phyloP scores from a whole-genome alignment of 1,140 invertebrate genomes.

The Procambarus virginalis region DNA sequence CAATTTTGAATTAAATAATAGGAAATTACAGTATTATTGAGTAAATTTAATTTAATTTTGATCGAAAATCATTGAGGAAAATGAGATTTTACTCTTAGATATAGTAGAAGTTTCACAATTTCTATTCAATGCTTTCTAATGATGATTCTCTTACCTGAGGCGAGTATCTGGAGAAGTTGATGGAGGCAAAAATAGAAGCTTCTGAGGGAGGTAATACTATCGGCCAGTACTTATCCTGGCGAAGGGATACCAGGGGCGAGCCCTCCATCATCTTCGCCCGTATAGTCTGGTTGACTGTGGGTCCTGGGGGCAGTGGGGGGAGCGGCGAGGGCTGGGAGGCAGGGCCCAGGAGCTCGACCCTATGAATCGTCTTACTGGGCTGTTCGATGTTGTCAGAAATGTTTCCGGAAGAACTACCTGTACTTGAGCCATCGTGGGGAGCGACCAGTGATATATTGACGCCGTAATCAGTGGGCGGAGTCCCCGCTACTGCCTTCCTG shows the following conservation, averaged over 20 bases:
- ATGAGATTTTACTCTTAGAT: no score
- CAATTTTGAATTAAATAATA: no score
- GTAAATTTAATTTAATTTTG: no score
- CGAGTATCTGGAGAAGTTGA: slow-evolving; percentile 25
- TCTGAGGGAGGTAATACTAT: slow-evolving; percentile 20
- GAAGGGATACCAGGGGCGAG: slow-evolving; percentile 16
- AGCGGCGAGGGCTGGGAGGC: background rate
- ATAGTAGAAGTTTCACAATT: no score
- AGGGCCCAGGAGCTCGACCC: background rate
- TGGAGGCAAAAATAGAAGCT: slow-evolving; percentile 11
- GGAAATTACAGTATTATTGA: no score
- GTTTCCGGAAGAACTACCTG: no score
- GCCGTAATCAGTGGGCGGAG: background rate
- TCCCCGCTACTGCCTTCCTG: background rate
- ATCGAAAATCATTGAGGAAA: no score
- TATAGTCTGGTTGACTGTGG: background rate
- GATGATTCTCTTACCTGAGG: slow-evolving; percentile 10
- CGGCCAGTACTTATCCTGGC: slow-evolving; percentile 31
- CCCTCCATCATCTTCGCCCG: background rate
- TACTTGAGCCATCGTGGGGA: background rate
- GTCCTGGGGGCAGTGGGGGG: background rate
- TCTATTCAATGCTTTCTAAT: background rate
- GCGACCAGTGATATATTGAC: background rate
- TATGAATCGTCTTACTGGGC: no score
- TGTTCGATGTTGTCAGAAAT: no score